Evolutionary conservation across 2,797 vertebrate species (phyloP).

Genomic region (Chrosomus eos): DNA sequence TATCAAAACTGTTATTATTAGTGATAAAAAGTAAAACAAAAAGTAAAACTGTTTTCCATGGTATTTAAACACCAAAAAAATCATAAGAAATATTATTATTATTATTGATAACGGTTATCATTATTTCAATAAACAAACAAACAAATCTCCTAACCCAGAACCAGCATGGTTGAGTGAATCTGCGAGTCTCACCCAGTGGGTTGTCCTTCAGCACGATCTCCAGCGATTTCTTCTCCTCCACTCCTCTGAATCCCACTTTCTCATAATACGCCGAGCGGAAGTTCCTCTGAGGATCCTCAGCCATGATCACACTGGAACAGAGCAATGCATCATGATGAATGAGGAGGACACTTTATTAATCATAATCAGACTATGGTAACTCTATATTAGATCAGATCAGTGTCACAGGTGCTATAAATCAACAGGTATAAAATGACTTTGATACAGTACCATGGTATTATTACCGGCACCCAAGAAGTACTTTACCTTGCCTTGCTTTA

Average conservation of each 20-base stretch:
- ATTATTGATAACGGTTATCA: not conserved
- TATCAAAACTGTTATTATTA: not conserved
- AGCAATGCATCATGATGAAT: not conserved
- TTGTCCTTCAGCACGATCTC: conserved; percentile 97
- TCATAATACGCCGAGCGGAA: conserved; percentile 98
- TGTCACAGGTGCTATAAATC: too few species aligned
- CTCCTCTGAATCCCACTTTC: conserved; percentile 96
- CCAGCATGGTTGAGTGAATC: not conserved
- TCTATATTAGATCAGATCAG: not conserved
- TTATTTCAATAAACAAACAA: too few species aligned
- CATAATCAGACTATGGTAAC: too few species aligned
- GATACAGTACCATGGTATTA: not conserved
- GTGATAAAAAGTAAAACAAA: not conserved
- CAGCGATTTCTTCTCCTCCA: conserved; percentile 97
- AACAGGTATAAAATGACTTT: too few species aligned
- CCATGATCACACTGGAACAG: conserved; percentile 73
- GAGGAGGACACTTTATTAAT: not conserved
- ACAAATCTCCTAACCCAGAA: too few species aligned
- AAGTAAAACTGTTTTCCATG: not conserved
- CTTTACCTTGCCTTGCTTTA: not conserved
- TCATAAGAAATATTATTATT: not conserved
- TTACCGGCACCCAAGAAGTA: too few species aligned
- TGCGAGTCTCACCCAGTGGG: conserved; percentile 81
- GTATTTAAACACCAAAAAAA: not conserved
- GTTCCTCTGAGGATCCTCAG: conserved; percentile 96